These are phyloP conservation scores for Malurus melanocephalus DNA, from an alignment of 2,113 vertebrate species.

Conservation along the genomic window DNA sequence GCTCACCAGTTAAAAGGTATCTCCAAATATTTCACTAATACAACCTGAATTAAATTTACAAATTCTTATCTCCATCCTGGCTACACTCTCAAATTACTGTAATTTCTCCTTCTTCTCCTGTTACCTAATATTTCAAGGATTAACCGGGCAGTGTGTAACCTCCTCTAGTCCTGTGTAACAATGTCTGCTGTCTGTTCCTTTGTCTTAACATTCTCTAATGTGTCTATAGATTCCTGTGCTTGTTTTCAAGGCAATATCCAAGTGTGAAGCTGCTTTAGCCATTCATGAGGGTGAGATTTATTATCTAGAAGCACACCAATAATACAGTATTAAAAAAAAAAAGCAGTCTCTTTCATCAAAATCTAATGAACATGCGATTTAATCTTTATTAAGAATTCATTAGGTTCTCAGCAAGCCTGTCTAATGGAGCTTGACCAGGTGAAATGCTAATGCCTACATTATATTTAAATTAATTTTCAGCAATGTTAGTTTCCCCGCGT, in stretches of 20 bases:
- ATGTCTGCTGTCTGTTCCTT: conserved; percentile 30
- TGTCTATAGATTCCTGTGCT: not conserved
- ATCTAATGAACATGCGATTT: conserved; percentile 24
- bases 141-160: not conserved
- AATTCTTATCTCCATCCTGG: not conserved
- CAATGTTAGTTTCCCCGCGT: not conserved
- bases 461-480: conserved; percentile 38
- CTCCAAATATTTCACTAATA: conserved; percentile 5
- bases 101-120: not conserved
- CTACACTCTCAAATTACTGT: not conserved
- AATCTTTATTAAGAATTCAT: conserved; percentile 55
- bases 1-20: not conserved
- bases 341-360: conserved; percentile 49
- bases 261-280: conserved; percentile 3
- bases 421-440: conserved; percentile 47
- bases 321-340: conserved; percentile 36
- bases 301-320: conserved; percentile 37
- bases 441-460: conserved; percentile 49
- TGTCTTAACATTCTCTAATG: conserved; percentile 10
- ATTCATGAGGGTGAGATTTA: conserved; percentile 12
- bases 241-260: not conserved
- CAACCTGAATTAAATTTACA: not conserved
- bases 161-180: conserved; percentile 6
- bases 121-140: conserved; percentile 7
- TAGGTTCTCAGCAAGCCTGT: conserved; percentile 38